Percentiles rank a stretch among this genome's conserved stretches.
These are phyloP conservation scores for Chrysomallon squamiferum DNA, from an alignment of 1,140 invertebrate genomes.

Conservation along the genomic window DNA sequence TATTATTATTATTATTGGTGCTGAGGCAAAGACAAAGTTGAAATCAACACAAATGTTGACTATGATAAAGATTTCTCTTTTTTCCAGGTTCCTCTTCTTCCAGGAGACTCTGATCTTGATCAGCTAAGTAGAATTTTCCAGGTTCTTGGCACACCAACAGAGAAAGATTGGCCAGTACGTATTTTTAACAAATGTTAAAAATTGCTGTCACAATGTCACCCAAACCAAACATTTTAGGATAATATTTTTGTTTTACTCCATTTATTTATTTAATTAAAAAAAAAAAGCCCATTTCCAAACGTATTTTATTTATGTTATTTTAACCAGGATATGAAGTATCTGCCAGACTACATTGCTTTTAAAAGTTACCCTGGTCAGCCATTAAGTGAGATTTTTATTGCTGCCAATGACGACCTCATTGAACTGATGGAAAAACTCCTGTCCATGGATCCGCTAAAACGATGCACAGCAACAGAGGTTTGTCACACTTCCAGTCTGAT, in stretches of 20 bases:
- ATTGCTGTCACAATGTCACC: too few relatives aligned
- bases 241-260: neutral
- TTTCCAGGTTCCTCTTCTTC: constrained; percentile 83
- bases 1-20: too few relatives aligned
- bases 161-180: constrained; percentile 80
- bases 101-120: constrained; percentile 96
- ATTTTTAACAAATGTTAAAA: too few relatives aligned
- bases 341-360: constrained; percentile 94
- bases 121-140: constrained; percentile 95
- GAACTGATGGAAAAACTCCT: constrained; percentile 82
- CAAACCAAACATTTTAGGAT: too few relatives aligned
- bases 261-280: too few relatives aligned
- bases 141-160: constrained; percentile 88
- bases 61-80: too few relatives aligned
- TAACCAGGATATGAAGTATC: constrained; percentile 75
- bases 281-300: too few relatives aligned
- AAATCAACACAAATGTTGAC: too few relatives aligned
- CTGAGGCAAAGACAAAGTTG: too few relatives aligned
- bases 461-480: constrained; percentile 84
- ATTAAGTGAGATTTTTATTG: constrained; percentile 92
- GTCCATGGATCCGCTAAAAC: constrained; percentile 82
- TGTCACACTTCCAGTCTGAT: neutral
- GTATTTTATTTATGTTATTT: too few relatives aligned
- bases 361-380: constrained; percentile 84
- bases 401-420: constrained; percentile 92